Evolutionary conservation across 2,113 vertebrate species (phyloP).

Genomic region (Elaphurus davidianus): DNA sequence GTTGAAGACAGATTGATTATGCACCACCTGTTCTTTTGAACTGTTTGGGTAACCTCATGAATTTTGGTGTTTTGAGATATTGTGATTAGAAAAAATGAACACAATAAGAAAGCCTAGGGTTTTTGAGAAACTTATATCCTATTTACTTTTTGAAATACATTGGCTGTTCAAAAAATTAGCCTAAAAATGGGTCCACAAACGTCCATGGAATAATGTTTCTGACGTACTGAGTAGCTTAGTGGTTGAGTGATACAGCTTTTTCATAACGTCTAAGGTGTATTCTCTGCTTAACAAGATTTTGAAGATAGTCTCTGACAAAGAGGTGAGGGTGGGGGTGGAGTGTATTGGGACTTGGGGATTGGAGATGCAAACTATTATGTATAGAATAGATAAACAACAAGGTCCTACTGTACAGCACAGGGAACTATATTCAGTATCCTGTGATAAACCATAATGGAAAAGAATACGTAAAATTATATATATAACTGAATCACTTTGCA

Average conservation of each 20-base stretch:
- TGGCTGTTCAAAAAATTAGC: constrained; percentile 8
- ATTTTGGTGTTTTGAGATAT: constrained; percentile 22
- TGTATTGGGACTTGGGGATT: not conserved
- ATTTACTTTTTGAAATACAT: not conserved
- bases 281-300: not conserved
- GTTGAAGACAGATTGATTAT: not conserved
- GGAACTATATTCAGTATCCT: not conserved
- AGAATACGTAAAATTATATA: not conserved
- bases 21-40: not conserved
- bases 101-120: not conserved
- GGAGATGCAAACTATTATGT: not conserved
- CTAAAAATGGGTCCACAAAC: not conserved
- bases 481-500: not conserved
- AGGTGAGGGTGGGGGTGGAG: too few relatives aligned
- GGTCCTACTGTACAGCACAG: not conserved
- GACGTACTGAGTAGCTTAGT: not conserved
- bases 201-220: not conserved
- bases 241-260: not conserved
- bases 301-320: not conserved
- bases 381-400: not conserved
- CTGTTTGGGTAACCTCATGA: not conserved
- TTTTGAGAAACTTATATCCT: not conserved
- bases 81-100: not conserved
- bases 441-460: not conserved
- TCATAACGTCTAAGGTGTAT: not conserved